Evolutionary conservation across 2,888 invertebrate species (phyloP).

Genomic region (Trachelus stipa): DNA sequence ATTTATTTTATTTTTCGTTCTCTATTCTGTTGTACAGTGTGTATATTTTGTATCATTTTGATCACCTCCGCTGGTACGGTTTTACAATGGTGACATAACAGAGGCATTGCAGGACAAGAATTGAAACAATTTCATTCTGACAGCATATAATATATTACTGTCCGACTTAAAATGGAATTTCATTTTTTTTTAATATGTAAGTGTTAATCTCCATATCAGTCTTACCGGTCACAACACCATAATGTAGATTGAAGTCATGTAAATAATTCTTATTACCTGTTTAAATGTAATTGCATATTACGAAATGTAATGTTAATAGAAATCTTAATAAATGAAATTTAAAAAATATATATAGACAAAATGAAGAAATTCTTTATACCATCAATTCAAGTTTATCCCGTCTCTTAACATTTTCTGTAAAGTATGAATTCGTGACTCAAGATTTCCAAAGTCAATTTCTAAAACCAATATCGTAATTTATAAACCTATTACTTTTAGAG

Average conservation of each 20-base stretch:
- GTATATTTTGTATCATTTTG: background rate
- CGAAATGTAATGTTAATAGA: background rate
- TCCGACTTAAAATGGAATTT: background rate
- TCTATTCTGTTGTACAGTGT: background rate
- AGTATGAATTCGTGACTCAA: slow-evolving; percentile 64
- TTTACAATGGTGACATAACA: background rate
- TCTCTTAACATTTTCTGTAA: slow-evolving; percentile 64
- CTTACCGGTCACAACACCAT: background rate
- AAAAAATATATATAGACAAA: slow-evolving; percentile 23
- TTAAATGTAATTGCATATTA: background rate
- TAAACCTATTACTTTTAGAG: background rate
- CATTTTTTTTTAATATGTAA: background rate
- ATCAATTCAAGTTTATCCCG: slow-evolving; percentile 49
- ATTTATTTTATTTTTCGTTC: background rate
- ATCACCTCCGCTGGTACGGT: background rate
- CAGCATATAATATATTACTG: background rate
- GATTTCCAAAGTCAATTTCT: slow-evolving; percentile 60
- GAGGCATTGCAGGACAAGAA: background rate
- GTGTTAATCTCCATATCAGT: background rate
- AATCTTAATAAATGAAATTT: background rate
- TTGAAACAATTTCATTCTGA: background rate
- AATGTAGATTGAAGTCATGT: background rate
- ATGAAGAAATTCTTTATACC: slow-evolving; percentile 15
- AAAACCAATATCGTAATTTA: slow-evolving; percentile 22
- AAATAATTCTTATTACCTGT: background rate